A percentile compares a stretch with the other conserved stretches of the same genome.
Evolutionary conservation across 1,140 invertebrate genomes (phyloP).

Genomic region (Drosophila albomicans): DNA sequence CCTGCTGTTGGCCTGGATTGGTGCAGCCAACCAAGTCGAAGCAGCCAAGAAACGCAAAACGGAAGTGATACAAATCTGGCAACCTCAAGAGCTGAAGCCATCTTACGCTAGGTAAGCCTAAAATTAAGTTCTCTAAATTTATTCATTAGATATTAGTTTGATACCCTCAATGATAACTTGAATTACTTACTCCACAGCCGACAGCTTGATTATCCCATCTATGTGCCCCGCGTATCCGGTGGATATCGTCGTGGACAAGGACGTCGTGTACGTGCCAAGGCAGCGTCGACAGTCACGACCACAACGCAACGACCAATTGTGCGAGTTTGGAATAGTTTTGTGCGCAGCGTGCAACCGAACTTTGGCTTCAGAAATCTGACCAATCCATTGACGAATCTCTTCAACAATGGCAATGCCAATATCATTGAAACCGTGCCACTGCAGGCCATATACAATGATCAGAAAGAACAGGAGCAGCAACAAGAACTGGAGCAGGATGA

Average conservation of each 20-base stretch:
- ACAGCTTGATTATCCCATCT: constrained; percentile 18
- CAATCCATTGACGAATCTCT: constrained; percentile 72
- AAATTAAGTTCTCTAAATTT: neutral
- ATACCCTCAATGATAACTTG: neutral
- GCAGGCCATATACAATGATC: constrained; percentile 19
- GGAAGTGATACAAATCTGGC: constrained; percentile 30
- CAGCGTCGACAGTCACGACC: constrained; percentile 31
- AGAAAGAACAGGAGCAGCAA: constrained; percentile 21
- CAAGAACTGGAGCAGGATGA: constrained; percentile 23
- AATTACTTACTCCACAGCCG: neutral
- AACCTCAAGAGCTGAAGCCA: constrained; percentile 7
- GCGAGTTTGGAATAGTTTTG: constrained; percentile 73
- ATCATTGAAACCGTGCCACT: constrained; percentile 72
- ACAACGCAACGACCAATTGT: constrained; percentile 71
- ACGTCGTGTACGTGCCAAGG: constrained; percentile 32
- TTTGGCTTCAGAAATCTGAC: constrained; percentile 72
- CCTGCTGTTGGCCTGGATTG: constrained; percentile 40
- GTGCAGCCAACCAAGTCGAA: constrained; percentile 6
- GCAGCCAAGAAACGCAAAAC: constrained; percentile 31
- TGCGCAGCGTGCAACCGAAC: constrained; percentile 70
- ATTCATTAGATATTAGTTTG: neutral
- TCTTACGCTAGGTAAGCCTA: constrained; percentile 29
- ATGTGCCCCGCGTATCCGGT: constrained; percentile 5
- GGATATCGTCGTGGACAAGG: constrained; percentile 47
- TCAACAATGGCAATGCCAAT: constrained; percentile 69